phyloP scores from a whole-genome alignment of 2,113 vertebrate genomes.

The Girardinichthys multiradiatus region DNA sequence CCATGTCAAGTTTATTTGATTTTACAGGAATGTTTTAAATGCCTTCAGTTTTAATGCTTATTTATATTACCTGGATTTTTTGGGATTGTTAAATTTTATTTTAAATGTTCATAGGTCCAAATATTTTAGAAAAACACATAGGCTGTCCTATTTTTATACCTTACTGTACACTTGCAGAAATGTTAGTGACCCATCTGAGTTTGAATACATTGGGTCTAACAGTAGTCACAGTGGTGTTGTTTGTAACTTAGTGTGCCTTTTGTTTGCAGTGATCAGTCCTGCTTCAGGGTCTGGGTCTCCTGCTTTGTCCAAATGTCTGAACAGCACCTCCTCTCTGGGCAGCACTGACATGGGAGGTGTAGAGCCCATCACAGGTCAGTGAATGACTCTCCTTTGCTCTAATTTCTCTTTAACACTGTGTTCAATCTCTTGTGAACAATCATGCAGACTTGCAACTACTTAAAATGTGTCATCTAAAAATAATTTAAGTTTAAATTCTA shows the following conservation, averaged over 20 bases:
- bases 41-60: neutral
- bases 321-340: slow-evolving; percentile 79
- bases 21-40: too few species aligned
- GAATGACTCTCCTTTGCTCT: neutral
- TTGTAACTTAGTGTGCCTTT: neutral
- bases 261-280: slow-evolving; percentile 80
- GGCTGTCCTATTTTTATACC: neutral
- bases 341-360: slow-evolving; percentile 80
- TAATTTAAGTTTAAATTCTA: too few species aligned
- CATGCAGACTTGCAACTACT: too few species aligned
- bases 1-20: too few species aligned
- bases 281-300: slow-evolving; percentile 84
- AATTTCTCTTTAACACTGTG: neutral
- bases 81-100: neutral
- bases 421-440: too few species aligned
- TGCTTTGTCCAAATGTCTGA: slow-evolving; percentile 87
- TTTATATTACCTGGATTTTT: neutral
- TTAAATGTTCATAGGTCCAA: neutral
- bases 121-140: neutral
- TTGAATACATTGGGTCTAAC: neutral
- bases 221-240: neutral
- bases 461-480: too few species aligned
- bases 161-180: neutral
- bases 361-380: slow-evolving; percentile 88
- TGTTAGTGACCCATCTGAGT: neutral